phyloP scores from a whole-genome alignment of 1,140 invertebrate genomes.

The Danaus melanippus region DNA sequence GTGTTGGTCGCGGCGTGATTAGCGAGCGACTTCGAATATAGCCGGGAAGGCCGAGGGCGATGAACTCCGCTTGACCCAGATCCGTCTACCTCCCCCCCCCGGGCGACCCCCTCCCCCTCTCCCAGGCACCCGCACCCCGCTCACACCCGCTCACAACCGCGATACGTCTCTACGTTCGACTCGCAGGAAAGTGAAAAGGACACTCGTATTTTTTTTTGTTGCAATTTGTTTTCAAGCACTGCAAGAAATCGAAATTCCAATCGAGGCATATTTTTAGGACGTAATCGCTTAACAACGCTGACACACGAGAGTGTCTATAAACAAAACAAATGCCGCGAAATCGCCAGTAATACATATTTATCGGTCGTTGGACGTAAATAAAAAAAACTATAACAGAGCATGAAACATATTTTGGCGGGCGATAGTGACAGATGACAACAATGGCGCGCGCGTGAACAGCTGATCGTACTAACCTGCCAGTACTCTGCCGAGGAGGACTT shows the following conservation, averaged over 20 bases:
- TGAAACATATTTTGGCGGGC: constrained; percentile 1
- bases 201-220: constrained; percentile 5
- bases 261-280: too few relatives aligned
- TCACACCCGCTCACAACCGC: constrained; percentile 22
- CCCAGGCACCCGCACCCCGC: constrained; percentile 49
- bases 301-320: neutral
- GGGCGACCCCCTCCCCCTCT: constrained; percentile 13
- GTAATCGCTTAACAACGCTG: neutral
- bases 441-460: constrained; percentile 19
- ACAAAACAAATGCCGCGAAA: constrained; percentile 5
- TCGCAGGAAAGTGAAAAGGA: constrained; percentile 70
- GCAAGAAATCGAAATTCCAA: too few relatives aligned
- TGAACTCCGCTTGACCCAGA: constrained; percentile 72
- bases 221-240: too few relatives aligned
- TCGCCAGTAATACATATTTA: neutral
- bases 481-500: constrained; percentile 73
- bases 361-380: constrained; percentile 1
- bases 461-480: constrained; percentile 70
- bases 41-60: constrained; percentile 71
- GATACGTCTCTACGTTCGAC: constrained; percentile 26
- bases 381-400: constrained; percentile 7
- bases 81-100: constrained; percentile 30
- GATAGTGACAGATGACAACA: constrained; percentile 10
- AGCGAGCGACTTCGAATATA: constrained; percentile 67
- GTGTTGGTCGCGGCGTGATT: constrained; percentile 32